These are phyloP conservation scores for Selene dorsalis DNA, from an alignment of 2,797 vertebrate species.

Conservation along the genomic window DNA sequence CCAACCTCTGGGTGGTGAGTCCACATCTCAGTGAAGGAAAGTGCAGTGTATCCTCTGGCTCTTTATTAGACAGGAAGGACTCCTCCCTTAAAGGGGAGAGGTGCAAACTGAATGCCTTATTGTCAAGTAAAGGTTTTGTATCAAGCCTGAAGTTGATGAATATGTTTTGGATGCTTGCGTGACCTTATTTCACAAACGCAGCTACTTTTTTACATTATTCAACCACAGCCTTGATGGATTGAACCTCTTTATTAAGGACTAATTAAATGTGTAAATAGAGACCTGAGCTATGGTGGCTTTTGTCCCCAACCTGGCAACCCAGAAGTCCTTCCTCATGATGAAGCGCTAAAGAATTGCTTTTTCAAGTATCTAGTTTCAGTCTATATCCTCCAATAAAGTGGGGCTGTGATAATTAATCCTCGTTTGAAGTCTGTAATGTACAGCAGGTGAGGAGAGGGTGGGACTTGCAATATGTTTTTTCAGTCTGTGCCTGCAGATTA, in stretches of 20 bases:
- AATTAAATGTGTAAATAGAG: constrained; percentile 9
- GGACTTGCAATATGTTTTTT: neutral
- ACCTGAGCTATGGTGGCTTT: neutral
- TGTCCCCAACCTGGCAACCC: neutral
- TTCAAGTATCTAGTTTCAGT: neutral
- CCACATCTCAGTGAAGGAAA: neutral
- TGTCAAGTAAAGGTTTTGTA: constrained; percentile 35
- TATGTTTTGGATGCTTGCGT: neutral
- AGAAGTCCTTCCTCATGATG: neutral
- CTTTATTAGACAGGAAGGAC: constrained; percentile 46
- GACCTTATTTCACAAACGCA: neutral
- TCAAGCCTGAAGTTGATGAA: neutral
- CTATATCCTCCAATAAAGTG: neutral
- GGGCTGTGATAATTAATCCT: neutral
- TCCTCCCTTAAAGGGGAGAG: constrained; percentile 42
- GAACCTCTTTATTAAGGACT: neutral
- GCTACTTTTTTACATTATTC: neutral
- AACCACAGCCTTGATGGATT: neutral
- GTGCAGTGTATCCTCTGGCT: constrained; percentile 4
- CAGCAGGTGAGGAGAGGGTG: neutral
- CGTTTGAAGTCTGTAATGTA: neutral
- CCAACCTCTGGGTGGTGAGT: neutral
- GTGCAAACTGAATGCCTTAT: constrained; percentile 35
- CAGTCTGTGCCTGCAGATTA: neutral
- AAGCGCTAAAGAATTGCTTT: neutral